A percentile compares a stretch with the other conserved stretches of the same genome.
Evolutionary conservation across 2,888 invertebrate species (phyloP).

Genomic region (Drosophila kuntzei): DNA sequence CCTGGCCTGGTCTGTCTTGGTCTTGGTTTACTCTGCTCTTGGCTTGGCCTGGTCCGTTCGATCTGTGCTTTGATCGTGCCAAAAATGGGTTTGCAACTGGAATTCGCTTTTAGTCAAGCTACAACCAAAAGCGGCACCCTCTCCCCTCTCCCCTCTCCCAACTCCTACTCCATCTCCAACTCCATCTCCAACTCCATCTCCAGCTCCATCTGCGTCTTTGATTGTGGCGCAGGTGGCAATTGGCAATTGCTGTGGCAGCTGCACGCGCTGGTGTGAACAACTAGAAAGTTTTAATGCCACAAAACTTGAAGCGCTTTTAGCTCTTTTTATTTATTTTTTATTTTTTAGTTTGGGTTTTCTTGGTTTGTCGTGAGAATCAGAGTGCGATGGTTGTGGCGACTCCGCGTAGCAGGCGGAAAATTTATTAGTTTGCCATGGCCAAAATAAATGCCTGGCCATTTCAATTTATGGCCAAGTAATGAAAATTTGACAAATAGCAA

Average conservation of each 20-base stretch:
- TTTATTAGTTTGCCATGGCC: conserved; percentile 66
- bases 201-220: conserved; percentile 25
- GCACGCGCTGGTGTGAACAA: conserved; percentile 73
- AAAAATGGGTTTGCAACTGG: conserved; percentile 82
- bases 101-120: conserved; percentile 77
- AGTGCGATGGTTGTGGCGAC: conserved; percentile 56
- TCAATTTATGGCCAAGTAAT: conserved; percentile 75
- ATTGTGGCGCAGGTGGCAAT: conserved; percentile 73
- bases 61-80: conserved; percentile 71
- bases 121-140: conserved; percentile 46
- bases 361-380: conserved; percentile 71
- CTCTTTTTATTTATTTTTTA: neutral
- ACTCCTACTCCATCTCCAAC: conserved; percentile 29
- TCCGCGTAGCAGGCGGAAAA: conserved; percentile 37
- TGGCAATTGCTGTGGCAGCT: conserved; percentile 47
- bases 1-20: conserved; percentile 28
- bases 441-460: conserved; percentile 67
- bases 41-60: conserved; percentile 31
- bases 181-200: conserved; percentile 24
- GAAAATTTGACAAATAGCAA: conserved; percentile 79
- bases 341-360: neutral
- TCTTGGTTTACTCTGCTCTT: conserved; percentile 10
- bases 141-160: conserved; percentile 32
- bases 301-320: conserved; percentile 22
- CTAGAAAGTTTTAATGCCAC: conserved; percentile 72